phyloP scores from a whole-genome alignment of 1,140 invertebrate species.

The Drosophila subpulchrella region DNA sequence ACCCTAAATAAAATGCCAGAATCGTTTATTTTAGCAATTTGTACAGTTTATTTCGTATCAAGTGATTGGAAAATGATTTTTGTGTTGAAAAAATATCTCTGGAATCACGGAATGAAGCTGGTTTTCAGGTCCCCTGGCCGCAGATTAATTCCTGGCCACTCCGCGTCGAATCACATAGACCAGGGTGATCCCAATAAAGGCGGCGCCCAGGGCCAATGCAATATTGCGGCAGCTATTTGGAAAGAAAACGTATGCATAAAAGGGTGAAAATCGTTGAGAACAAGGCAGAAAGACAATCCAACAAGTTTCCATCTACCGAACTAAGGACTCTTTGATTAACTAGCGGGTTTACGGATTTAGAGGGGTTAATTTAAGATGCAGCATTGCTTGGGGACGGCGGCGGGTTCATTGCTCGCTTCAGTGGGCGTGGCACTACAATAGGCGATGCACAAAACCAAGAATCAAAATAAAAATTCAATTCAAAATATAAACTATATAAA shows the following conservation, averaged over 20 bases:
- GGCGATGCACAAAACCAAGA: conserved; percentile 29
- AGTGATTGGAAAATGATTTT: conserved; percentile 21
- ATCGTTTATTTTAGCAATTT: conserved; percentile 3
- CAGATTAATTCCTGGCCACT: conserved; percentile 40
- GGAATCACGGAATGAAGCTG: conserved; percentile 53
- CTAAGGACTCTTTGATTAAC: background rate
- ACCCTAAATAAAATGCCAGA: background rate
- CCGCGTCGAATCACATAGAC: conserved; percentile 67
- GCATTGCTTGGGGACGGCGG: conserved; percentile 67
- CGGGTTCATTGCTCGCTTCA: conserved; percentile 27
- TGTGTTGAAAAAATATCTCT: conserved; percentile 5
- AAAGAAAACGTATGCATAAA: background rate
- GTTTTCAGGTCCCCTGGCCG: conserved; percentile 12
- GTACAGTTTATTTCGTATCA: conserved; percentile 34
- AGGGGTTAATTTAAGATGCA: conserved; percentile 67
- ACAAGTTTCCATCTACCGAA: conserved; percentile 8
- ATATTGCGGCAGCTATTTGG: conserved; percentile 72
- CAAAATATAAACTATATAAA: conserved; percentile 18
- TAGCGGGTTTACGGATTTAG: conserved; percentile 2
- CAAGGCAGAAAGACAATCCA: background rate
- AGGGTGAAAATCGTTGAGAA: conserved; percentile 5
- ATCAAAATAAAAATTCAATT: conserved; percentile 36
- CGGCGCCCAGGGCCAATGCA: conserved; percentile 76
- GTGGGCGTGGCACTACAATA: conserved; percentile 52
- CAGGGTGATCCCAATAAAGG: conserved; percentile 79